Percentiles rank a stretch among this genome's conserved stretches.
These are phyloP conservation scores for Cygnus buccinator DNA, from an alignment of 2,113 vertebrate genomes.

Conservation along the genomic window DNA sequence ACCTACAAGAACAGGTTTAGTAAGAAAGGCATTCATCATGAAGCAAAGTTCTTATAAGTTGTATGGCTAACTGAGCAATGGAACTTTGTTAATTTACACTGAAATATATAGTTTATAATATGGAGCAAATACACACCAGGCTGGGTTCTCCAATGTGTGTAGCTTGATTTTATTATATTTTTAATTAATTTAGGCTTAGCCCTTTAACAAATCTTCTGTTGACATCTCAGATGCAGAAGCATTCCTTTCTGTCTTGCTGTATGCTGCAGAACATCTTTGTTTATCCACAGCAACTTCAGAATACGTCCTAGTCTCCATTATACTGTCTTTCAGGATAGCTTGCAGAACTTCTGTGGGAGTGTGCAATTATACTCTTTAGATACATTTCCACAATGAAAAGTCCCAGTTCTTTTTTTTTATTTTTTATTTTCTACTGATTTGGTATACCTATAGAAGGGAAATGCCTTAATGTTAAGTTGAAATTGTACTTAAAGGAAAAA, in stretches of 20 bases:
- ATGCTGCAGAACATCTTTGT: neutral
- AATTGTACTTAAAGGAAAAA: neutral
- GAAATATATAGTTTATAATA: neutral
- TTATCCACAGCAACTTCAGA: neutral
- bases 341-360: fast-evolving
- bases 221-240: neutral
- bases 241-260: neutral
- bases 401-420: neutral
- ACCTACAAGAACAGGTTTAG: neutral
- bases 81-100: neutral
- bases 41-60: neutral
- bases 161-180: neutral
- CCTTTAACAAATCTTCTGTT: neutral
- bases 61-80: neutral
- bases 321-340: neutral
- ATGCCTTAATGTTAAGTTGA: neutral
- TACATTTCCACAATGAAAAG: neutral
- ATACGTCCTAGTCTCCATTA: neutral
- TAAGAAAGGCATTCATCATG: neutral
- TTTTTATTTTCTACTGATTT: neutral
- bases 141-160: neutral
- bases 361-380: neutral
- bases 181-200: neutral
- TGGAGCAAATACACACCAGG: neutral
- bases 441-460: neutral